A percentile compares a stretch with the other conserved stretches of the same genome.
Conservation (phyloP, 2,797 vertebrate species). For the Pseudotriccus pelzelni region DNA sequence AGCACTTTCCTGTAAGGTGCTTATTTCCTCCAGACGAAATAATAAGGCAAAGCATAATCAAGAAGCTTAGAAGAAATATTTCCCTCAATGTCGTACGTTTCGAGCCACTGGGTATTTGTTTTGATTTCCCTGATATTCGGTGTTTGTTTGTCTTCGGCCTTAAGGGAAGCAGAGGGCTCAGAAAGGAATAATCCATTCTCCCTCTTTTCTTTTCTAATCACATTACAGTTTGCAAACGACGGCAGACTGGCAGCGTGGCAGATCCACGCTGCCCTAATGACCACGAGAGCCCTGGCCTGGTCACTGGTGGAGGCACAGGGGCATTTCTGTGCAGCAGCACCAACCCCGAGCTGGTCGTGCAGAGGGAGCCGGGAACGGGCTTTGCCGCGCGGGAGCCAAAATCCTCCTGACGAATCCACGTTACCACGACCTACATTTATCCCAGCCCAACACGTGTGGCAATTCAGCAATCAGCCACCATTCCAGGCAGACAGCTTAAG, state of each 20-base stretch:
- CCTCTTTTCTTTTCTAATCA: not conserved
- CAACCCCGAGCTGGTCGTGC: not conserved
- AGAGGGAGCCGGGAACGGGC: fast-evolving
- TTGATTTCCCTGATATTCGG: not conserved
- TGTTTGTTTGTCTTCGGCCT: not conserved
- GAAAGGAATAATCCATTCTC: not conserved
- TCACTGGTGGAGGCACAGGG: not conserved
- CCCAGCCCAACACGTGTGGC: not conserved
- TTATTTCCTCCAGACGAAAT: constrained; percentile 6
- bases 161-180: not conserved
- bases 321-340: not conserved
- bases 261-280: not conserved
- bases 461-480: not conserved
- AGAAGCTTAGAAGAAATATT: not conserved
- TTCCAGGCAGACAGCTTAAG: not conserved
- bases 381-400: not conserved
- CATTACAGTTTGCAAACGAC: not conserved
- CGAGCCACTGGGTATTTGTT: not conserved
- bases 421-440: not conserved
- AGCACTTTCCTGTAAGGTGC: constrained; percentile 12
- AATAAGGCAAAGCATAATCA: not conserved
- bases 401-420: not conserved
- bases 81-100: not conserved
- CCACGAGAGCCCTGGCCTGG: not conserved
- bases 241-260: not conserved